These are phyloP conservation scores for Parnassius apollo DNA, from an alignment of 2,888 invertebrate genomes.

Conservation along the genomic window DNA sequence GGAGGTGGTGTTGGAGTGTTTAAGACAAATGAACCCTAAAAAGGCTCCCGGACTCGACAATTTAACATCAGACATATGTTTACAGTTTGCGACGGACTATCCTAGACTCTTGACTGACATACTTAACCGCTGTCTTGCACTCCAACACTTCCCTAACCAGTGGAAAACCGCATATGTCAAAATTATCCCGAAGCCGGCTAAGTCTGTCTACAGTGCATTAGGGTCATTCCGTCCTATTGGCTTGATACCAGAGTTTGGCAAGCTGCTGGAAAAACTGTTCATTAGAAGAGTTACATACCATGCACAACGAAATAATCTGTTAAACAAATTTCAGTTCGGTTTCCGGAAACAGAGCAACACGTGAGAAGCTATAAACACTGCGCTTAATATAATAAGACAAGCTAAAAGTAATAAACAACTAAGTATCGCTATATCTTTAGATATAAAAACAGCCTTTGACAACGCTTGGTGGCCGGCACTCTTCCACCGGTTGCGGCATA, in stretches of 20 bases:
- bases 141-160: too few species aligned
- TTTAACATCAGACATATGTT: not conserved
- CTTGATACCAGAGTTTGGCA: too few species aligned
- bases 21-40: conserved; percentile 29
- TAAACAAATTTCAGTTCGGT: not conserved
- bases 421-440: not conserved
- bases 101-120: too few species aligned
- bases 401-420: too few species aligned
- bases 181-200: not conserved
- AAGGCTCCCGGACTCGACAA: conserved; percentile 33
- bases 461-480: not conserved
- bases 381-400: too few species aligned
- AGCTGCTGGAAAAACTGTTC: not conserved
- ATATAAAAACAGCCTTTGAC: too few species aligned
- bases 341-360: not conserved
- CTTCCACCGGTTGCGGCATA: not conserved
- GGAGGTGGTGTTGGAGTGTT: conserved; percentile 17
- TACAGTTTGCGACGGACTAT: not conserved
- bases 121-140: too few species aligned
- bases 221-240: not conserved
- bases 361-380: not conserved
- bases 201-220: not conserved
- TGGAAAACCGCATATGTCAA: too few species aligned
- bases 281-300: not conserved
- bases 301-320: not conserved